Evolutionary conservation across 2,113 vertebrate species (phyloP).

Genomic region (Strix uralensis): DNA sequence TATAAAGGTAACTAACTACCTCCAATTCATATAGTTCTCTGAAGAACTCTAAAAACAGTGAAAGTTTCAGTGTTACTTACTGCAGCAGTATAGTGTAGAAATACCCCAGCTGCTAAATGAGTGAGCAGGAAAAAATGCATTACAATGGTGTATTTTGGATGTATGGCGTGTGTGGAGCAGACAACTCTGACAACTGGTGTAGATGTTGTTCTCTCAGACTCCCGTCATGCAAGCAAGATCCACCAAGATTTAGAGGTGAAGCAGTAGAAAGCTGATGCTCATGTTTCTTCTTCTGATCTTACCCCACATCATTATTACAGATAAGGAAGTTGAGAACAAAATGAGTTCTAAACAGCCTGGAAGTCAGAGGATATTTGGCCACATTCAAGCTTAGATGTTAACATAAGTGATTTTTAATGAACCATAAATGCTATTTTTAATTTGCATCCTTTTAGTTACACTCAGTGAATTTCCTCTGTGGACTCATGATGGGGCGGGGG

Average conservation of each 20-base stretch:
- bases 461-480: not conserved
- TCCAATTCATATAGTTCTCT: not conserved
- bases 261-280: not conserved
- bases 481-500: not conserved
- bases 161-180: not conserved
- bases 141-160: not conserved
- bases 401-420: conserved; percentile 43
- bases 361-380: not conserved
- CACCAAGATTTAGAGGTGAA: not conserved
- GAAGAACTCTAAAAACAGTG: not conserved
- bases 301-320: not conserved
- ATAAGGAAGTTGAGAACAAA: not conserved
- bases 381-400: not conserved
- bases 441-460: conserved; percentile 11
- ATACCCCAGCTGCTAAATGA: not conserved
- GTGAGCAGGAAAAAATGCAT: not conserved
- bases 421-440: conserved; percentile 2
- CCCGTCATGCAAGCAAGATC: not conserved
- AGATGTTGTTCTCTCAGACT: not conserved
- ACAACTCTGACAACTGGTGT: not conserved
- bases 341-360: not conserved
- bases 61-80: not conserved
- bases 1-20: not conserved
- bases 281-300: not conserved
- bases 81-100: not conserved